These are phyloP conservation scores for Criorhina ranunculi DNA, from an alignment of 2,888 invertebrate species.

Conservation along the genomic window DNA sequence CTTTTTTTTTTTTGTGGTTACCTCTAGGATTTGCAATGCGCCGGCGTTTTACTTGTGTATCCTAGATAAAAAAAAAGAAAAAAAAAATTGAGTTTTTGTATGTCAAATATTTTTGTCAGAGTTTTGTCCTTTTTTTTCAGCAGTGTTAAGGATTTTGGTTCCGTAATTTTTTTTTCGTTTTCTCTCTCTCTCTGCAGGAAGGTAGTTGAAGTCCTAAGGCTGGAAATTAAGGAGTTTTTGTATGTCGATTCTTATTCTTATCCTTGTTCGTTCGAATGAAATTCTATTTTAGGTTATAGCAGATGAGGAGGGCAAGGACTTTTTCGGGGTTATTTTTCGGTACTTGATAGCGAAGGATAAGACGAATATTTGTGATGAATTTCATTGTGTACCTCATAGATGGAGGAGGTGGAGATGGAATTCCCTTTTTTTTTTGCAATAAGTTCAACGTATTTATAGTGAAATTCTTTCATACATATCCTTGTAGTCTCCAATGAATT, in stretches of 20 bases:
- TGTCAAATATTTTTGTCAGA: slow-evolving; percentile 72
- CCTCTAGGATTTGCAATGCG: slow-evolving; percentile 65
- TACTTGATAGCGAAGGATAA: slow-evolving; percentile 56
- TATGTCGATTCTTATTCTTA: slow-evolving; percentile 43
- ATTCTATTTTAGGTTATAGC: slow-evolving; percentile 69
- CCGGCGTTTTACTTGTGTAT: slow-evolving; percentile 76
- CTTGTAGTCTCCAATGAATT: slow-evolving; percentile 64
- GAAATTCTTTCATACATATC: slow-evolving; percentile 62
- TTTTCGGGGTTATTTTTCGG: slow-evolving; percentile 35
- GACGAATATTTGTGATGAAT: slow-evolving; percentile 58
- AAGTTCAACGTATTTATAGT: slow-evolving; percentile 57
- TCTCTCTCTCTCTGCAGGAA: slow-evolving; percentile 33
- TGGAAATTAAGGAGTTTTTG: slow-evolving; percentile 61
- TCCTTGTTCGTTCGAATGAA: slow-evolving; percentile 37
- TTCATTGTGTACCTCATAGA: slow-evolving; percentile 51
- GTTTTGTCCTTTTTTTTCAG: slow-evolving; percentile 59
- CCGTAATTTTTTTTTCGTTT: slow-evolving; percentile 12
- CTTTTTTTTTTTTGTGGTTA: slow-evolving; percentile 27
- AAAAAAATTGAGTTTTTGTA: slow-evolving; percentile 61
- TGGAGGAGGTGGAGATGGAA: slow-evolving; percentile 39
- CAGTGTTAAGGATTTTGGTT: slow-evolving; percentile 38
- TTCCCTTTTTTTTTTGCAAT: slow-evolving; percentile 19
- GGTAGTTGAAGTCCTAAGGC: slow-evolving; percentile 61
- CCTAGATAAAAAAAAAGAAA: slow-evolving; percentile 71
- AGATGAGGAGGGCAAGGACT: slow-evolving; percentile 52